Percentiles rank a stretch among this genome's conserved stretches.
phyloP scores from a whole-genome alignment of 1,140 invertebrate species.

The Meloidogyne chitwoodi region DNA sequence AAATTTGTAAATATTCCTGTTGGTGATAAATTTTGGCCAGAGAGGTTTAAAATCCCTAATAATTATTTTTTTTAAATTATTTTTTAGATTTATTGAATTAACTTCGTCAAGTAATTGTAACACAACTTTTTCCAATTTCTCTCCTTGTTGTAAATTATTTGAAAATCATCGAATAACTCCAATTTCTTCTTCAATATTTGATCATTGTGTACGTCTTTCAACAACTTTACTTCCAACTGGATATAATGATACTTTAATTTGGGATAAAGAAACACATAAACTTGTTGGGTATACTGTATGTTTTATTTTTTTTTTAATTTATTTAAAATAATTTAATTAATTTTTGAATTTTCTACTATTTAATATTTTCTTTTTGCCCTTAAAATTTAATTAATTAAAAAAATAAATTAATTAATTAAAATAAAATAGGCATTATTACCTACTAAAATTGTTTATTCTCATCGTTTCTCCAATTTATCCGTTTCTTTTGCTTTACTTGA shows the following conservation, averaged over 20 bases:
- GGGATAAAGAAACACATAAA: constrained; percentile 10
- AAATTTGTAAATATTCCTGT: background rate
- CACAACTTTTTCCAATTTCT: background rate
- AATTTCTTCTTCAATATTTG: constrained; percentile 44
- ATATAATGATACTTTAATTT: constrained; percentile 59
- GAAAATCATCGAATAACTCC: constrained; percentile 40
- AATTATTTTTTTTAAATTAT: background rate
- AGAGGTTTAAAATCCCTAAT: constrained; percentile 36
- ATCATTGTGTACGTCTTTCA: constrained; percentile 55
- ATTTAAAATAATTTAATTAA: too few species aligned
- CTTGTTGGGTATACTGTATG: constrained; percentile 53
- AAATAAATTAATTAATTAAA: background rate
- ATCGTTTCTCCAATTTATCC: constrained; percentile 56
- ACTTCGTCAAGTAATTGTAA: constrained; percentile 10
- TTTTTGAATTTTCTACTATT: too few species aligned
- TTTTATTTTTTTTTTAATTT: too few species aligned
- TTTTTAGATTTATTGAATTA: constrained; percentile 50
- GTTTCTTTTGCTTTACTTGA: constrained; percentile 33
- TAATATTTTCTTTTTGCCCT: background rate
- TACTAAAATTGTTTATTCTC: constrained; percentile 54
- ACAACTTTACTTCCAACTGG: constrained; percentile 45
- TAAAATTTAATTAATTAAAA: background rate
- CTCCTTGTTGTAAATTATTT: constrained; percentile 38
- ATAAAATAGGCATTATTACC: constrained; percentile 22
- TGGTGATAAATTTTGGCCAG: constrained; percentile 49